Base-by-base conservation (phyloP, 2,797 vertebrate species). In the Thalassophryne amazonica region DNA sequence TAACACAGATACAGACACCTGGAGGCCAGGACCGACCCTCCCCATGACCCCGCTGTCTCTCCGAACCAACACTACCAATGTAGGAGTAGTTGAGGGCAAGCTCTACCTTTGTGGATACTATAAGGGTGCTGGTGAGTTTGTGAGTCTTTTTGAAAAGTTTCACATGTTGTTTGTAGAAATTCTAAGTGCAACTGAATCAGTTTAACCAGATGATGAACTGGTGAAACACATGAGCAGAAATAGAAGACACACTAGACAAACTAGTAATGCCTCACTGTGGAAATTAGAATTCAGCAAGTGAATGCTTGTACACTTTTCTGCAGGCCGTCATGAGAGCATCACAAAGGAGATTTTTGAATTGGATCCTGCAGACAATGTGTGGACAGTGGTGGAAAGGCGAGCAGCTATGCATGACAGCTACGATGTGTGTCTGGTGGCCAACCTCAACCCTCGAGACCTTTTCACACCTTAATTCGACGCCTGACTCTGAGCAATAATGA, bases 251-350 rank as follows among this genome's bases (percentile, higher is more conserved):
- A 18, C 15, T 16, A n/a, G n/a, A n/a, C n/a, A n/a, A n/a, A n/a
- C n/a, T n/a, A n/a, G n/a, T n/a, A n/a, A n/a, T n/a, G n/a, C n/a
- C n/a, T n/a, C n/a, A 51, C 13, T 51, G 14, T 41, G 40, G 14
- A 60, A 53, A 67, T 71, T 41, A 32, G 17, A 60, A 66, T 64
- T 59, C 57, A 32, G n/a, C 50, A 18, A 16, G n/a, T 24, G 39
- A n/a, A 32, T 38, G 31, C 11, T 50, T 2, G 16, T 33, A 24
- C 51, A n/a, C 13, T 49, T 60, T 55, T 18, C 86, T 92, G 56
- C 90, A 97, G 94, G 92, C 74, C 92, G 93, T 9, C 92, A 95
- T 5, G 93, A 95, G 73, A 89, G 95, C 60, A 95, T 95, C 76
- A 90, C 87, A 69, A 95, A 95, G 74, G 93, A 95, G 81, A 93